These are phyloP conservation scores for Crossocerus cetratus DNA, from an alignment of 2,888 invertebrate genomes.

Conservation along the genomic window DNA sequence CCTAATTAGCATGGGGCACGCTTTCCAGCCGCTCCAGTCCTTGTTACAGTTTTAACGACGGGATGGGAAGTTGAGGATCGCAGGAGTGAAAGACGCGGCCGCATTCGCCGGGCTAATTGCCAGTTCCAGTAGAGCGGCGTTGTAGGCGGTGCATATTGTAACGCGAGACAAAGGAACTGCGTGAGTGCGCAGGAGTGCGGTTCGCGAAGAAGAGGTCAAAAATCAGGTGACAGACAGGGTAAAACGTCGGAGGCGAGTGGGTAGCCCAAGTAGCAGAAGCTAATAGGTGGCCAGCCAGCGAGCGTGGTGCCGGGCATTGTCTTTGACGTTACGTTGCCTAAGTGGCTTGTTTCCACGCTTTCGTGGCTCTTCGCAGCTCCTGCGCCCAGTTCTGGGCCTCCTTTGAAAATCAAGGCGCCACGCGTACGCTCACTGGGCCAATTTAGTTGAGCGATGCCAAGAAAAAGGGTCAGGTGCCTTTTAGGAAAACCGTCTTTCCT, in stretches of 20 bases:
- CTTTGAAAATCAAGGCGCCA: no score
- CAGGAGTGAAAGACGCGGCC: conserved; percentile 9
- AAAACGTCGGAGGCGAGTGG: conserved; percentile 51
- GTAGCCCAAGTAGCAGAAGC: conserved; percentile 24
- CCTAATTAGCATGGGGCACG: neutral
- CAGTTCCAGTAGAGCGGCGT: no score
- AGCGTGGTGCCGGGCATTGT: conserved; percentile 77
- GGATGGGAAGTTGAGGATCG: neutral
- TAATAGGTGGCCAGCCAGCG: conserved; percentile 58
- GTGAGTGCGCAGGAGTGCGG: conserved; percentile 4
- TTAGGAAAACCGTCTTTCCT: no score
- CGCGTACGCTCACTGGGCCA: no score
- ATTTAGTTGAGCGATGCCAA: no score
- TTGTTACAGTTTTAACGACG: no score
- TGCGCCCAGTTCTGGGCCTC: neutral
- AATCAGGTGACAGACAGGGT: conserved; percentile 59
- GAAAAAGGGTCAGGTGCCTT: no score
- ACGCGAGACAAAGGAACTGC: conserved; percentile 41
- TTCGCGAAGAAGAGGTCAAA: conserved; percentile 47
- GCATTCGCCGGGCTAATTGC: conserved; percentile 7
- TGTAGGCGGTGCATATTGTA: conserved; percentile 29
- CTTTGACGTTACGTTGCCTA: conserved; percentile 70
- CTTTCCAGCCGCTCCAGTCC: neutral
- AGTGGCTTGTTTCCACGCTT: conserved; percentile 77
- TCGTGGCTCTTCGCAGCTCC: conserved; percentile 69